Conservation (phyloP, 2,113 vertebrate genomes). For the Toxotes jaculatrix region DNA sequence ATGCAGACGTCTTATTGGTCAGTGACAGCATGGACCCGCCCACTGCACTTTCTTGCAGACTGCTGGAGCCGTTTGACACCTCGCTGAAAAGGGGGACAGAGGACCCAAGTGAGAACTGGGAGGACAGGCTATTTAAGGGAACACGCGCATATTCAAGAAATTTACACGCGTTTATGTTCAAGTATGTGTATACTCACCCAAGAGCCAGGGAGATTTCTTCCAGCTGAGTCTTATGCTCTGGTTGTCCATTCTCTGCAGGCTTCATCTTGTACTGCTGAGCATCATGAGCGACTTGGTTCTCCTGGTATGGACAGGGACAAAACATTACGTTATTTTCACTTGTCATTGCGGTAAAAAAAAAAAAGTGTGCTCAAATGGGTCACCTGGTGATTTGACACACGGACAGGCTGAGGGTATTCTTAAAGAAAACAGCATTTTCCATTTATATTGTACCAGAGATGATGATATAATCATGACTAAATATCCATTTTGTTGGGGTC, state of each 20-base stretch:
- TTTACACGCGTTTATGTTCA: neutral
- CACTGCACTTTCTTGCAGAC: constrained; percentile 87
- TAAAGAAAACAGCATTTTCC: neutral
- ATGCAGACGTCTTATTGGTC: constrained; percentile 89
- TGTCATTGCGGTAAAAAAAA: too few relatives aligned
- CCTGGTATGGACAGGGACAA: constrained; percentile 82
- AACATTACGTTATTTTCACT: neutral
- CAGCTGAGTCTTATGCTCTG: constrained; percentile 89
- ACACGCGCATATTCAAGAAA: neutral
- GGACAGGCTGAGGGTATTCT: neutral
- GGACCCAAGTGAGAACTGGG: neutral
- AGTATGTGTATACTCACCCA: constrained; percentile 83
- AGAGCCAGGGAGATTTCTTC: constrained; percentile 92
- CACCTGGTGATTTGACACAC: too few relatives aligned
- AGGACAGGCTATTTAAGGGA: neutral
- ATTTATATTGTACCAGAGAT: neutral
- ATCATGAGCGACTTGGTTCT: constrained; percentile 91
- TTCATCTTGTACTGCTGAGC: constrained; percentile 95
- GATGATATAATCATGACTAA: neutral
- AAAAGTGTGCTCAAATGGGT: too few relatives aligned
- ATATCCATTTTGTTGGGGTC: neutral
- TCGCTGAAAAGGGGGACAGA: constrained; percentile 82
- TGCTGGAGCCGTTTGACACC: constrained; percentile 92
- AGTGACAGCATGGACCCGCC: constrained; percentile 88
- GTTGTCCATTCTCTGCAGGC: constrained; percentile 93